A percentile compares a stretch with the other conserved stretches of the same genome.
Evolutionary conservation across 2,888 invertebrate species (phyloP).

Genomic region (Peribatodes rhomboidaria): DNA sequence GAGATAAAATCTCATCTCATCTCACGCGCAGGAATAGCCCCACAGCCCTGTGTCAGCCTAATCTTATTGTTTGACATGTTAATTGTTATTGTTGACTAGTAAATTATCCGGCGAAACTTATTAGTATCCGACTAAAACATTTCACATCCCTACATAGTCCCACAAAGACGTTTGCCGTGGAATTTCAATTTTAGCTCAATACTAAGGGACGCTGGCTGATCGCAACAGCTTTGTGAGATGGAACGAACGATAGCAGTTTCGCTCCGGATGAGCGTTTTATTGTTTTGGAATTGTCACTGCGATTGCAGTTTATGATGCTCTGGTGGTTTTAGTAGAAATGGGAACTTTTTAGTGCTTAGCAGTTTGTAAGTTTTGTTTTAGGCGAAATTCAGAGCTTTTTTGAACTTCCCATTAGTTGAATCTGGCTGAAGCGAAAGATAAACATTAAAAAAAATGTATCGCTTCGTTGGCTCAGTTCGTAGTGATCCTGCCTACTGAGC

Average conservation of each 20-base stretch:
- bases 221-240: slow-evolving; percentile 20
- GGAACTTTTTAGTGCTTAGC: neutral
- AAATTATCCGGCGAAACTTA: neutral
- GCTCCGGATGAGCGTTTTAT: slow-evolving; percentile 14
- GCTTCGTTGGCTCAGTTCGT: no score
- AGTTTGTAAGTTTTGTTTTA: neutral
- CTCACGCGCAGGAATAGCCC: no score
- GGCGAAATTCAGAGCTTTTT: neutral
- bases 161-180: slow-evolving; percentile 36
- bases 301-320: slow-evolving; percentile 30
- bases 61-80: no score
- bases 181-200: slow-evolving; percentile 45
- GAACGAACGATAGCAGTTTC: slow-evolving; percentile 18
- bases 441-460: no score
- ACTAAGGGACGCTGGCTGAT: slow-evolving; percentile 16
- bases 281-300: slow-evolving; percentile 21
- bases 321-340: neutral
- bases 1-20: no score
- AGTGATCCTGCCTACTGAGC: no score
- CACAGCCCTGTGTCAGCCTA: no score
- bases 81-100: no score
- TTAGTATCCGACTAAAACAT: slow-evolving; percentile 1
- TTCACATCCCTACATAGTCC: neutral
- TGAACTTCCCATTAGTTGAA: no score
- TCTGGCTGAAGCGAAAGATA: no score